Conservation (phyloP, 2,888 invertebrate genomes). For the Caenorhabditis japonica region DNA sequence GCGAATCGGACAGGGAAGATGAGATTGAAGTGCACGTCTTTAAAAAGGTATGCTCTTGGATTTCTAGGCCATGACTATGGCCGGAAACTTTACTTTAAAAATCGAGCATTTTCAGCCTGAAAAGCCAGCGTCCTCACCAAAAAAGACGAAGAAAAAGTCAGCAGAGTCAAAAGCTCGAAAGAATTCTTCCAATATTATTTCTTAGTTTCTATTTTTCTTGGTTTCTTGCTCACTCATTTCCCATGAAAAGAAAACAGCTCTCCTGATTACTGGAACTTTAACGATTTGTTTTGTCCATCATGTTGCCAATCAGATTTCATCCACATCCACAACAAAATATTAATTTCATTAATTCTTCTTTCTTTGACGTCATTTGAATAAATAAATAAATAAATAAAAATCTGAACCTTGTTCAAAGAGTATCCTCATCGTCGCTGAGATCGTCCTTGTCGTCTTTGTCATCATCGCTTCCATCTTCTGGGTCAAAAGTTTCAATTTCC, state of each 20-base stretch:
- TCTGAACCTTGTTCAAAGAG: no score
- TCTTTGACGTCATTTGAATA: neutral
- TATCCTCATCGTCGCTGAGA: conserved; percentile 16
- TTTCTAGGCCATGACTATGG: no score
- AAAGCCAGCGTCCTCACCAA: conserved; percentile 60
- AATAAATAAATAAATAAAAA: no score
- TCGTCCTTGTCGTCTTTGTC: conserved; percentile 16
- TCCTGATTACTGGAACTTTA: conserved; percentile 2
- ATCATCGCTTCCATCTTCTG: conserved; percentile 10
- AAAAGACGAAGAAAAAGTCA: conserved; percentile 70
- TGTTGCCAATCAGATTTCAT: conserved; percentile 45
- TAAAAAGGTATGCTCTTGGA: conserved; percentile 45
- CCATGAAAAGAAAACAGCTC: neutral
- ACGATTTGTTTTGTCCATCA: conserved; percentile 21
- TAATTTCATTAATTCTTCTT: neutral
- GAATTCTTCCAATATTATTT: conserved; percentile 29
- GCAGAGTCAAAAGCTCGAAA: conserved; percentile 69
- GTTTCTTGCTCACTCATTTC: neutral
- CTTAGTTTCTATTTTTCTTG: conserved; percentile 9
- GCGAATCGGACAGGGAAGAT: conserved; percentile 51
- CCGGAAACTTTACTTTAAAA: no score
- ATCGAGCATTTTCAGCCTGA: conserved; percentile 54
- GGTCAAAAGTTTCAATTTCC: conserved; percentile 5
- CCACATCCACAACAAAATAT: neutral
- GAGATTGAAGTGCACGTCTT: conserved; percentile 54